Percentiles rank a stretch among this genome's conserved stretches.
Conservation (phyloP, 2,888 invertebrate species). For the Melanostoma scalare region DNA sequence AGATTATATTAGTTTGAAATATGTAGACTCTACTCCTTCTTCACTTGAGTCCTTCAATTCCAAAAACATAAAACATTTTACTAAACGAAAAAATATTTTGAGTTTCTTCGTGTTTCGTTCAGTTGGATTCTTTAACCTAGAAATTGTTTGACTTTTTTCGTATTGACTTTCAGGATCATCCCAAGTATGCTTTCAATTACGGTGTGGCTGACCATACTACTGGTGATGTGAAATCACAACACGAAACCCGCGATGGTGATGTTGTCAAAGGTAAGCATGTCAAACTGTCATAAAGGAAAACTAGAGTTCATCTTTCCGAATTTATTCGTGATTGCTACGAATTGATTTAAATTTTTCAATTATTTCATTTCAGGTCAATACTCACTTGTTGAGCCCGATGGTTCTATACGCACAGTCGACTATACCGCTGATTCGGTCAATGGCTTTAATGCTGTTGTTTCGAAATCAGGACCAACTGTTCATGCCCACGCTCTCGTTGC, state of each 20-base stretch:
- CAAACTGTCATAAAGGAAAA: too few species aligned
- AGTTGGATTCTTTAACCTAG: neutral
- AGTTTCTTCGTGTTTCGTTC: too few species aligned
- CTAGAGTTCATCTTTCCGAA: neutral
- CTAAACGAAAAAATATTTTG: too few species aligned
- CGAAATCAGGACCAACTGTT: slow-evolving; percentile 81
- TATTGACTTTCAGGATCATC: slow-evolving; percentile 82
- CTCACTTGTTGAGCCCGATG: slow-evolving; percentile 81
- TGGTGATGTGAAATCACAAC: slow-evolving; percentile 85
- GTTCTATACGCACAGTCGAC: slow-evolving; percentile 82
- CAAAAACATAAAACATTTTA: too few species aligned
- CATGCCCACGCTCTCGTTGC: slow-evolving; percentile 80
- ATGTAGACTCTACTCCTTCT: too few species aligned
- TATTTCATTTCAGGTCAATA: slow-evolving; percentile 78
- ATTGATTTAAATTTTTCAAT: neutral
- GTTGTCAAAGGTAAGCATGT: slow-evolving; percentile 84
- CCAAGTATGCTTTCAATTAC: slow-evolving; percentile 86
- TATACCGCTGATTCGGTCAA: slow-evolving; percentile 81
- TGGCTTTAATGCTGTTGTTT: slow-evolving; percentile 82
- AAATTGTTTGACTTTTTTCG: neutral
- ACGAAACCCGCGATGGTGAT: slow-evolving; percentile 86
- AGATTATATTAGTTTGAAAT: too few species aligned
- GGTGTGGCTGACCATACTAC: slow-evolving; percentile 85
- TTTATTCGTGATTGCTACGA: neutral
- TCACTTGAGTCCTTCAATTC: too few species aligned